Evolutionary conservation across 2,113 vertebrate genomes (phyloP), one percentile per base, ranked within the genome.

Genomic region (Xerus inauris): DNA sequence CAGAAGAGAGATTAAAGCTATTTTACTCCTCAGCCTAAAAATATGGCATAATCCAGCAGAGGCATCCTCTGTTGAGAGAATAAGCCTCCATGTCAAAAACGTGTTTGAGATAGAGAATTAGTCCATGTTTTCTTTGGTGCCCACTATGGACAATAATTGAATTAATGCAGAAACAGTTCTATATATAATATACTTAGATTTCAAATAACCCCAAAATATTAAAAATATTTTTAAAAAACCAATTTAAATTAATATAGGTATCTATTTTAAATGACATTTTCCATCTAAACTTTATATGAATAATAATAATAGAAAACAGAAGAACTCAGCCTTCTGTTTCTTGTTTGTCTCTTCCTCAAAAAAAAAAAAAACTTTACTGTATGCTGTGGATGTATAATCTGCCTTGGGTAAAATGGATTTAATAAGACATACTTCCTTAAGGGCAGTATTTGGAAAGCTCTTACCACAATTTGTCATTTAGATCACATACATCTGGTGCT

Each of bases 401-500:
- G 3, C 84, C 65, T 90, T 42, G 42, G 47, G 17, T 92, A 94
- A 82, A 45, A 88, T 91, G 72, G 88, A 84, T 77, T 95, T 95
- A 97, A 88, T 96, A 95, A 96, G 72, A 64, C 28, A 49, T 20
- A 54, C 85, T 96, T 96, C 81, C 72, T 91, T 88, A 73, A 69
- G 59, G 83, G 75, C 20, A 84, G 35, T 62, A 72, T 35, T 94
- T 89, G 69, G 73, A 95, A 92, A 90, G 35, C 32, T 86, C 47
- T 94, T 82, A 62, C 32, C 51, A 88, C 42, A 94, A 81, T 96
- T 89, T 89, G n/a, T 76, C 81, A 35, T 95, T 94, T 87, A 87
- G n/a, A 67, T 95, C 81, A 82, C 38, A 94, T 69, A 92, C 84
- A 97, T 95, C 87, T 97, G 92, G 81, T 92, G 51, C 45, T 89